Evolutionary conservation across 2,113 vertebrate species (phyloP).

Genomic region (Callipepla squamata): DNA sequence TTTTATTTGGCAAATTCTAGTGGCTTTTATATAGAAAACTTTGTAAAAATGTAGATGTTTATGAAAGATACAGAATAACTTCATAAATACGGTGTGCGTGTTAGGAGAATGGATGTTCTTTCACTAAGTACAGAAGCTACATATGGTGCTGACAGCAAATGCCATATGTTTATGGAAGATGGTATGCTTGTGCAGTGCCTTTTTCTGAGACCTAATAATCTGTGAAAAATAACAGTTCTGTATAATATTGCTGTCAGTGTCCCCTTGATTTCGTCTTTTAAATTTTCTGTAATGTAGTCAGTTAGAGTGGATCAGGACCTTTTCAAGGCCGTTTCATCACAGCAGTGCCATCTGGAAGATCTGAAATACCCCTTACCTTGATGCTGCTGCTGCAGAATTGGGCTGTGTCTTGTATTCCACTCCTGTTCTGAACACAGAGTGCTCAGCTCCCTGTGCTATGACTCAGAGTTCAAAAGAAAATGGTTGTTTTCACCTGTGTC

Average conservation of each 20-base stretch:
- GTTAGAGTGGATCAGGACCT: neutral
- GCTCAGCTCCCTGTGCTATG: neutral
- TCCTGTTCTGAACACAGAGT: neutral
- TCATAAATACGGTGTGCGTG: slow-evolving; percentile 55
- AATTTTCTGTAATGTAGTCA: neutral
- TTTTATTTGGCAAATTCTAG: slow-evolving; percentile 47
- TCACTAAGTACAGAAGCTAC: slow-evolving; percentile 28
- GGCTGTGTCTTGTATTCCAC: neutral
- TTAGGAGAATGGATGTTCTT: slow-evolving; percentile 55
- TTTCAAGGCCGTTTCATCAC: neutral
- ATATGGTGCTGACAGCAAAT: slow-evolving; percentile 66
- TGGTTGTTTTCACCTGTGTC: neutral
- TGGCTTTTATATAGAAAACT: slow-evolving; percentile 9
- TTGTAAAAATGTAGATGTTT: slow-evolving; percentile 42
- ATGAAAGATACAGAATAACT: slow-evolving; percentile 38
- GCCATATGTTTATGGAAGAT: slow-evolving; percentile 61
- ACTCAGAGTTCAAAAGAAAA: neutral
- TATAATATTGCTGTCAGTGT: neutral
- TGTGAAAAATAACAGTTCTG: slow-evolving; percentile 59
- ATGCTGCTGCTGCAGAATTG: neutral
- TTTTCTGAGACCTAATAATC: slow-evolving; percentile 45
- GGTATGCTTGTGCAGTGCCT: slow-evolving; percentile 44
- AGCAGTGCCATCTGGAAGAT: neutral
- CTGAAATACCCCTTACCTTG: neutral
- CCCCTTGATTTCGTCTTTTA: slow-evolving; percentile 32